These are phyloP conservation scores for Arrhopalites spinosus DNA, from an alignment of 2,888 invertebrate genomes.

Conservation along the genomic window DNA sequence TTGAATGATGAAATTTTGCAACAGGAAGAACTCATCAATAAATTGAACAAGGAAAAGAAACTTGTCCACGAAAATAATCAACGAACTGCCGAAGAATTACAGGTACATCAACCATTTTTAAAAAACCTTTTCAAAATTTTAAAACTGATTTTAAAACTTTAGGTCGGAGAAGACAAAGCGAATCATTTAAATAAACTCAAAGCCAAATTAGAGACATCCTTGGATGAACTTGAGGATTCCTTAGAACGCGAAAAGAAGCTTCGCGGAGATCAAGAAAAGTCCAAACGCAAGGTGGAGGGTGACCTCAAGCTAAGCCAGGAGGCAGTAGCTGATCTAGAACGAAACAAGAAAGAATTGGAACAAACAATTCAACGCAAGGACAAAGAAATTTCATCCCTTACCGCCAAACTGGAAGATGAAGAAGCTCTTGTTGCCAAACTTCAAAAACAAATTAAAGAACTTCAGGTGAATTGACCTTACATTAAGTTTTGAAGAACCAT, in stretches of 20 bases:
- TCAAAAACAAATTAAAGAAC: conserved; percentile 48
- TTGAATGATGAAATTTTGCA: conserved; percentile 99
- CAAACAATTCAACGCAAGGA: conserved; percentile 65
- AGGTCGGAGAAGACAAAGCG: conserved; percentile 97
- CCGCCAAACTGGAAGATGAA: conserved; percentile 58
- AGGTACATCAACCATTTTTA: conserved; percentile 59
- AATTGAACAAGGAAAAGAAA: conserved; percentile 99
- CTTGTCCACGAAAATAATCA: conserved; percentile 91
- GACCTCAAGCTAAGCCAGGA: conserved; percentile 63
- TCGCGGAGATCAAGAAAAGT: conserved; percentile 72
- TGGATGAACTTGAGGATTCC: conserved; percentile 98
- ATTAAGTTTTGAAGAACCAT: background rate
- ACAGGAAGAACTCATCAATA: conserved; percentile 99
- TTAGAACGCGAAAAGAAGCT: conserved; percentile 99
- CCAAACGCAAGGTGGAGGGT: conserved; percentile 66
- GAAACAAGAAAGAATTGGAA: conserved; percentile 63
- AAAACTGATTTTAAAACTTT: background rate
- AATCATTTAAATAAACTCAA: conserved; percentile 93
- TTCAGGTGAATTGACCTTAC: conserved; percentile 35
- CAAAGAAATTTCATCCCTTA: conserved; percentile 63
- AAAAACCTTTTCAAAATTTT: background rate
- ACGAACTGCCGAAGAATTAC: conserved; percentile 91
- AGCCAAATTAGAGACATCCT: conserved; percentile 72
- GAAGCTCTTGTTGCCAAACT: conserved; percentile 44
- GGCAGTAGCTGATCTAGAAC: conserved; percentile 60